These are phyloP conservation scores for Pocillopora verrucosa DNA, from an alignment of 64 coral and sea anemone species.

Conservation along the genomic window DNA sequence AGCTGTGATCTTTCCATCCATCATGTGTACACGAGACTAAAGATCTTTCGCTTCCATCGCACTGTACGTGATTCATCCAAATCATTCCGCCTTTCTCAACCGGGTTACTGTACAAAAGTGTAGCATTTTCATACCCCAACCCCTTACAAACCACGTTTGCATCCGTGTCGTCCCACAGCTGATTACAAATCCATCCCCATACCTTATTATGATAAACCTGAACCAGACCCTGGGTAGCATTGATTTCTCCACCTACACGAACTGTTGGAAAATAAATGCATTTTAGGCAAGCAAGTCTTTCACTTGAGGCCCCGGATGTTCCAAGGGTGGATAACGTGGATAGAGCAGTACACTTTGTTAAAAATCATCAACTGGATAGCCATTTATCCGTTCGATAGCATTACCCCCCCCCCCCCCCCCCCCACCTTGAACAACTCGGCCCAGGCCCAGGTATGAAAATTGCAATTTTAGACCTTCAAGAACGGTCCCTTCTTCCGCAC, in stretches of 20 bases:
- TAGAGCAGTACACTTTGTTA: no score
- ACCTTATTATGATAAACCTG: neutral
- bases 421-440: no score
- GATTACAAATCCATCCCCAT: constrained; percentile 12
- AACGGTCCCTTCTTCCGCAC: no score
- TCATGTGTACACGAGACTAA: neutral
- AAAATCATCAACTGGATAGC: no score
- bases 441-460: no score
- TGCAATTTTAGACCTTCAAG: no score
- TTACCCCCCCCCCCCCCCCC: no score
- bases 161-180: neutral
- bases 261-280: neutral
- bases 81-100: neutral
- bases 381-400: no score
- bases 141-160: constrained; percentile 15
- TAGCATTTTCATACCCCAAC: neutral
- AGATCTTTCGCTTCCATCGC: neutral
- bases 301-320: no score
- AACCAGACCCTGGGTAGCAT: neutral
- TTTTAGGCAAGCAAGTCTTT: neutral
- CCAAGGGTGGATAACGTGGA: no score
- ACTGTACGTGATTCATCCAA: neutral
- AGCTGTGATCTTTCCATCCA: neutral
- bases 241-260: neutral
- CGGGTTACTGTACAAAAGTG: neutral